Evolutionary conservation across 2,113 vertebrate species (phyloP).

Genomic region (Xiphias gladius): DNA sequence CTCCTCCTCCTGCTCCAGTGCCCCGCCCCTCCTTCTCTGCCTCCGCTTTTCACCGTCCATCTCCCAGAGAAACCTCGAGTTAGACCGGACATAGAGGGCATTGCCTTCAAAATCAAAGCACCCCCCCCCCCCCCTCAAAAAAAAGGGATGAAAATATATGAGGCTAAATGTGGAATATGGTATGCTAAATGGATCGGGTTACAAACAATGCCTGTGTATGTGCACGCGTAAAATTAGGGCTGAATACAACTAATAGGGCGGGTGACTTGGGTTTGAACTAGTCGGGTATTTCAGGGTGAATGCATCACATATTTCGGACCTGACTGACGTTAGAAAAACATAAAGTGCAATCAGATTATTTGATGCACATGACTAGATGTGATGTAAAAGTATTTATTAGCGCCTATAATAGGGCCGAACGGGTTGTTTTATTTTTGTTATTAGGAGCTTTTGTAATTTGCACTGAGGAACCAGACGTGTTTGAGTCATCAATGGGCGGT

Average conservation of each 20-base stretch:
- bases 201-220: too few species aligned
- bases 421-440: too few species aligned
- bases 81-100: background rate
- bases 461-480: too few species aligned
- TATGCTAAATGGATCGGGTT: too few species aligned
- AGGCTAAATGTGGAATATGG: background rate
- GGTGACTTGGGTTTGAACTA: background rate
- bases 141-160: too few species aligned
- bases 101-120: conserved; percentile 54
- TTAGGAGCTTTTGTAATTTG: too few species aligned
- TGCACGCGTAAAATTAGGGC: background rate
- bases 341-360: too few species aligned
- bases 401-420: too few species aligned
- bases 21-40: conserved; percentile 22
- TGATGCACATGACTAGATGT: background rate
- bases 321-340: background rate
- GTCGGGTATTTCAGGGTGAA: background rate
- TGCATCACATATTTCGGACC: too few species aligned
- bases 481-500: too few species aligned
- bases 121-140: too few species aligned
- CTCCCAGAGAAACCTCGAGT: background rate
- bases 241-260: background rate
- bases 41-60: conserved; percentile 11
- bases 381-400: background rate
- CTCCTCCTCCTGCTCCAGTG: conserved; percentile 28